Base-by-base conservation (phyloP, 1,140 invertebrate species). In the Penaeus vannamei region DNA sequence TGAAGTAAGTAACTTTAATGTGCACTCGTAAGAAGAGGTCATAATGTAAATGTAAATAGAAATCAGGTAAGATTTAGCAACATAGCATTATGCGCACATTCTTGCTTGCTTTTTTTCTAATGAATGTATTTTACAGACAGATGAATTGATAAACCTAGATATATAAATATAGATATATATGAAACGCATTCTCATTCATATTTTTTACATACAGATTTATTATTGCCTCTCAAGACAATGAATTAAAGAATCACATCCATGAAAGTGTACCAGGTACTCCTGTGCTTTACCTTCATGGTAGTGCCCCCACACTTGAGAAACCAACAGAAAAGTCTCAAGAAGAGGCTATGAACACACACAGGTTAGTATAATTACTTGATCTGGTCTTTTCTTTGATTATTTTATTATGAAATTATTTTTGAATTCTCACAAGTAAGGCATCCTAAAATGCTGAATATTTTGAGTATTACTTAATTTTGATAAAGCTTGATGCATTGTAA, bases 161-260 rank as follows among this genome's bases (percentile, higher is more conserved):
- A 69, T 84, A 66, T 23, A 32, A 36, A 64, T 84, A 19, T 64
- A 84, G 7, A n/a, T 42, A 29, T 42, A 23, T 66, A 0, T 84
- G 0, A 36, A 59, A 53, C 23, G 46, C 69, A 84, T 46, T 42
- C 7, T 85, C 2, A n/a, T 76, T 26, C n/a, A 32, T 61, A 14
- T 26, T 85, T 61, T 36, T 23, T 19, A 22, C 26, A 22, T 60
- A 61, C 72, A 88, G 86, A 66, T 88, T 82, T 76, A 83, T 88
- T n/a, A 60, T 88, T 42, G 86, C 86, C 26, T 36, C 32, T 19
- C 86, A 88, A 66, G 86, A 88, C 53, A 46, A 72, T 32, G 86
- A 88, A 22, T 79, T 88, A 22, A 42, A 64, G 4, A 42, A 53
- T n/a, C 81, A 84, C n/a, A 80, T 88, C 10, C 86, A 88, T 42